Evolutionary conservation across 2,797 vertebrate species (phyloP).

Genomic region (Pseudomugil tenellus): DNA sequence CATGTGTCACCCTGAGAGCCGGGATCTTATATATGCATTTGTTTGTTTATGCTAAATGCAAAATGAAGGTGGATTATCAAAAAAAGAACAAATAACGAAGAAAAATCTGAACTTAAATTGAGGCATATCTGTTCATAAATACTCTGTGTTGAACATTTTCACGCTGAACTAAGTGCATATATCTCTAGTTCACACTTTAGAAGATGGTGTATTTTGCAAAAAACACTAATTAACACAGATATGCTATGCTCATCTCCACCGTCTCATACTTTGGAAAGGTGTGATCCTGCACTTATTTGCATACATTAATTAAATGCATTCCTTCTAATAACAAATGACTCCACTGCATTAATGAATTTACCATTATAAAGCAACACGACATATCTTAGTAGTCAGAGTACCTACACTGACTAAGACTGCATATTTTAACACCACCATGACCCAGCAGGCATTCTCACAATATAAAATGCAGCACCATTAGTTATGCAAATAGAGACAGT

Average conservation of each 20-base stretch:
- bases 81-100: slow-evolving; percentile 13
- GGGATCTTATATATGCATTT: slow-evolving; percentile 39
- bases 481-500: slow-evolving; percentile 10
- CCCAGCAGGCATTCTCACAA: slow-evolving; percentile 34
- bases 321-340: slow-evolving; percentile 56
- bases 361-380: slow-evolving; percentile 38
- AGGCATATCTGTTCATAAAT: slow-evolving; percentile 8
- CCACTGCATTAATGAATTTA: slow-evolving; percentile 50
- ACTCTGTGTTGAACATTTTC: slow-evolving; percentile 30
- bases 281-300: slow-evolving; percentile 72
- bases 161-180: slow-evolving; percentile 65
- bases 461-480: slow-evolving; percentile 18
- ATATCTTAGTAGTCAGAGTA: slow-evolving; percentile 36
- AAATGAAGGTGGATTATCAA: slow-evolving; percentile 33
- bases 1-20: slow-evolving; percentile 46
- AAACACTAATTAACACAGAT: slow-evolving; percentile 72
- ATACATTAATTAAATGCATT: slow-evolving; percentile 72
- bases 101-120: neutral
- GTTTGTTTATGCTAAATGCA: slow-evolving; percentile 45
- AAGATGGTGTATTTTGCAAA: slow-evolving; percentile 82
- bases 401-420: slow-evolving; percentile 27
- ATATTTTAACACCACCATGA: slow-evolving; percentile 60
- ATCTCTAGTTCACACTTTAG: slow-evolving; percentile 86
- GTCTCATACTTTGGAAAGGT: slow-evolving; percentile 62
- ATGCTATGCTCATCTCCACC: slow-evolving; percentile 30